Evolutionary conservation across 2,113 vertebrate genomes (phyloP).

Genomic region (Peromyscus polionotus): DNA sequence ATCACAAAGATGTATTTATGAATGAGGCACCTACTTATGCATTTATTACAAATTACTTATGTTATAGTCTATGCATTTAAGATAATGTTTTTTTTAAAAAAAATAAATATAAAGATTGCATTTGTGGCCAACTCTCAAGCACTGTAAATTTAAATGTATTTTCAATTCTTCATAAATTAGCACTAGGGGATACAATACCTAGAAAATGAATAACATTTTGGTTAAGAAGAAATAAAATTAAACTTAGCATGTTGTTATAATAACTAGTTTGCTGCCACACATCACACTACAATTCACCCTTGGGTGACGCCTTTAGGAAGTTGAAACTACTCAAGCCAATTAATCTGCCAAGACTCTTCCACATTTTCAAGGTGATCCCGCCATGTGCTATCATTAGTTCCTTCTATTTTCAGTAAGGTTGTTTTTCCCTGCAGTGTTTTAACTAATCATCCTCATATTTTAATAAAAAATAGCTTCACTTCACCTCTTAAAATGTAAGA

Average conservation of each 20-base stretch:
- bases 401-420: not conserved
- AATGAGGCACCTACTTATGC: not conserved
- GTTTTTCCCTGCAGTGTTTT: not conserved
- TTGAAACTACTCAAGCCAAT: not conserved
- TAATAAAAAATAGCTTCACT: constrained; percentile 18
- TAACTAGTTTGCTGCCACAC: not conserved
- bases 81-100: not conserved
- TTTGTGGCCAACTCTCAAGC: not conserved
- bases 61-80: constrained; percentile 6
- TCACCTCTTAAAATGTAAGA: not conserved
- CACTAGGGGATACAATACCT: not conserved
- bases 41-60: not conserved
- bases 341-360: not conserved
- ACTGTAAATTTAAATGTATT: not conserved
- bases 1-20: not conserved
- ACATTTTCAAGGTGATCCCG: not conserved
- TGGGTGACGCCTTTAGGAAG: not conserved
- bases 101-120: not conserved
- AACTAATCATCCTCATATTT: not conserved
- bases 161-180: not conserved
- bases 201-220: not conserved
- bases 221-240: constrained; percentile 2
- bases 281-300: not conserved
- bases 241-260: not conserved
- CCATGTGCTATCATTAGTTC: not conserved